Evolutionary conservation across 2,888 invertebrate genomes (phyloP).

Genomic region (Zaprionus obscuricornis): DNA sequence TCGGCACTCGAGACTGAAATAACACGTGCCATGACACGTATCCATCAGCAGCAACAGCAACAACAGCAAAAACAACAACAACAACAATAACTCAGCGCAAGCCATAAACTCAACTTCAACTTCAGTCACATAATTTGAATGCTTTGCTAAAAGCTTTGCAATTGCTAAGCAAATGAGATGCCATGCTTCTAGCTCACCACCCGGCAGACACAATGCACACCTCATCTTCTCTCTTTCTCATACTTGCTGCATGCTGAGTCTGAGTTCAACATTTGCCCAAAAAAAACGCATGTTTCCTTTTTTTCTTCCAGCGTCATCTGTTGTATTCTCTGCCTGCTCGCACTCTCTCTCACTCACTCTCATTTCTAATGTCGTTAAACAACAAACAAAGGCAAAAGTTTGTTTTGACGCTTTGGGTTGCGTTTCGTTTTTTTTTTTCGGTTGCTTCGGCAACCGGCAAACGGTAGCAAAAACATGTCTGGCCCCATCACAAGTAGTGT

Average conservation of each 20-base stretch:
- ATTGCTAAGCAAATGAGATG: too few species aligned
- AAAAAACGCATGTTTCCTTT: conserved; percentile 64
- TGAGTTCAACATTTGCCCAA: conserved; percentile 37
- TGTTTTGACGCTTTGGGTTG: conserved; percentile 64
- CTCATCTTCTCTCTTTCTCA: too few species aligned
- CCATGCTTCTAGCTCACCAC: too few species aligned
- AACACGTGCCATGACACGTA: conserved; percentile 46
- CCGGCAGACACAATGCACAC: too few species aligned
- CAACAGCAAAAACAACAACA: background rate
- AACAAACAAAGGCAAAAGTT: conserved; percentile 53
- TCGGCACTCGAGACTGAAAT: conserved; percentile 1
- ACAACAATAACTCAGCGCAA: conserved; percentile 1
- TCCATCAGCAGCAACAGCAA: background rate
- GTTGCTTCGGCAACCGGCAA: conserved; percentile 68
- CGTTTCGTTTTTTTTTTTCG: conserved; percentile 41
- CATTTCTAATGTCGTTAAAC: conserved; percentile 18
- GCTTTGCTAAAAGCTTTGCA: too few species aligned
- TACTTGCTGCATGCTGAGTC: conserved; percentile 1
- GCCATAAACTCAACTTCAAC: conserved; percentile 23
- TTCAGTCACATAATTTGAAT: too few species aligned
- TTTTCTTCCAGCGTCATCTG: conserved; percentile 30
- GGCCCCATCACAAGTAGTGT: too few species aligned
- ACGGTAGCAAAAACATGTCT: conserved; percentile 61
- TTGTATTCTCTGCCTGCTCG: background rate
- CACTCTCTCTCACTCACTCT: background rate